phyloP scores from a whole-genome alignment of 2,888 invertebrate species.

The Gryllus longicercus region DNA sequence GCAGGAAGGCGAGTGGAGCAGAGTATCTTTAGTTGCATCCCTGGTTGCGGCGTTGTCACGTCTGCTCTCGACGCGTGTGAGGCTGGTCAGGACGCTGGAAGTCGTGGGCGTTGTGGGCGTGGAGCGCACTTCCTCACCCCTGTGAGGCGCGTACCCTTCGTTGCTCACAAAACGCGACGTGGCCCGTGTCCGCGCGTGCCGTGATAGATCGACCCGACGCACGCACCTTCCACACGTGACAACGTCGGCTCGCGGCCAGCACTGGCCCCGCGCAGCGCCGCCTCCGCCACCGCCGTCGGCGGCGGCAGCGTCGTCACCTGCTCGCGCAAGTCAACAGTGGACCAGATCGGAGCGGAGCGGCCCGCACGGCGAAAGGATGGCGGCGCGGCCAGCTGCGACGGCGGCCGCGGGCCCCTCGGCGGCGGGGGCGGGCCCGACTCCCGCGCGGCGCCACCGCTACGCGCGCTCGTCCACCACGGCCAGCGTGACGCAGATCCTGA shows the following conservation, averaged over 20 bases:
- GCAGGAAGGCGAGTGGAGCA: conserved; percentile 49
- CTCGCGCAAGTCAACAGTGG: conserved; percentile 28
- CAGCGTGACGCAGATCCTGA: conserved; percentile 80
- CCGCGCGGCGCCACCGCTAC: conserved; percentile 57
- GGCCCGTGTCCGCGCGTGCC: conserved; percentile 1
- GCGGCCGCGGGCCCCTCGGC: conserved; percentile 36
- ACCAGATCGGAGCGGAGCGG: conserved; percentile 18
- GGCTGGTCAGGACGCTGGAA: conserved; percentile 36
- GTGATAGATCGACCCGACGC: neutral
- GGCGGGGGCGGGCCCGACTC: conserved; percentile 39
- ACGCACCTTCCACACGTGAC: conserved; percentile 27
- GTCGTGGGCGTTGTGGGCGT: conserved; percentile 43
- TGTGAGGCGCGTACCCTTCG: conserved; percentile 35
- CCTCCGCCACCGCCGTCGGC: neutral
- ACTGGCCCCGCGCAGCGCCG: conserved; percentile 18
- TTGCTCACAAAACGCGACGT: conserved; percentile 30
- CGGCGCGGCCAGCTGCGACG: conserved; percentile 30
- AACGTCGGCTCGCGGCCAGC: conserved; percentile 29
- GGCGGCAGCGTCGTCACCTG: conserved; percentile 22
- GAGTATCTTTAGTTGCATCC: conserved; percentile 43
- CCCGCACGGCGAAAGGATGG: conserved; percentile 24
- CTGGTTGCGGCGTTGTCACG: conserved; percentile 41
- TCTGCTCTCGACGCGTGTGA: conserved; percentile 36
- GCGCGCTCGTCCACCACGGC: conserved; percentile 69
- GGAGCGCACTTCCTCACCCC: conserved; percentile 45